These are phyloP conservation scores for Trinectes maculatus DNA, from an alignment of 2,113 vertebrate genomes.

Conservation along the genomic window DNA sequence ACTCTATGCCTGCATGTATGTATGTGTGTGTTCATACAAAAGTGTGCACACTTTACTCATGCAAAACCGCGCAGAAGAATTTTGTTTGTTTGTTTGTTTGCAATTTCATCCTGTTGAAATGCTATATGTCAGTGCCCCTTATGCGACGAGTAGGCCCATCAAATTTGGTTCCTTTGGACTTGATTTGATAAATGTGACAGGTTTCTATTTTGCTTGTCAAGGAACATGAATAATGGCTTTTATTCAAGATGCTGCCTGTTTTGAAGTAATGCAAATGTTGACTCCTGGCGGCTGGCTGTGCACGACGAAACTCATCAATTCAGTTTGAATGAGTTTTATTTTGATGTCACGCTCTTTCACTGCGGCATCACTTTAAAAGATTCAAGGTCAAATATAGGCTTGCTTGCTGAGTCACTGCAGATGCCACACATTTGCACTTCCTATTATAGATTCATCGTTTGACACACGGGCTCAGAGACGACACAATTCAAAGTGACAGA, in stretches of 20 bases:
- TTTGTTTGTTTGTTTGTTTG: slow-evolving; percentile 28
- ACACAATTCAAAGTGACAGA: slow-evolving; percentile 63
- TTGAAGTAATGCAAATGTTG: slow-evolving; percentile 47
- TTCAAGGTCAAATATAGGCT: slow-evolving; percentile 60
- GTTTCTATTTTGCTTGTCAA: slow-evolving; percentile 64
- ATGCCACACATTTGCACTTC: slow-evolving; percentile 47
- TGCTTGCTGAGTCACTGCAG: slow-evolving; percentile 32
- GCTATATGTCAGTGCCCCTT: slow-evolving; percentile 46
- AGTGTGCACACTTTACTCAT: slow-evolving; percentile 24
- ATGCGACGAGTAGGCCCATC: slow-evolving; percentile 48
- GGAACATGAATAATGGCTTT: slow-evolving; percentile 61
- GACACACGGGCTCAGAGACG: slow-evolving; percentile 47
- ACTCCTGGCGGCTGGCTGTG: slow-evolving; percentile 26
- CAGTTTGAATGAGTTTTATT: slow-evolving; percentile 26
- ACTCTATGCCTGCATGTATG: slow-evolving; percentile 34
- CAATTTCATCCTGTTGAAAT: slow-evolving; percentile 35
- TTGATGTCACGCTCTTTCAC: slow-evolving; percentile 21
- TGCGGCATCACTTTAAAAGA: slow-evolving; percentile 22
- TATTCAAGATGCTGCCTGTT: slow-evolving; percentile 43
- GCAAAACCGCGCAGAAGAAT: slow-evolving; percentile 8
- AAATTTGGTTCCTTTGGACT: slow-evolving; percentile 48
- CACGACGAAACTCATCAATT: slow-evolving; percentile 10
- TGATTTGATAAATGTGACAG: slow-evolving; percentile 60
- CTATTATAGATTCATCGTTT: slow-evolving; percentile 43
- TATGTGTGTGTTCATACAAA: neutral